Percentiles rank a stretch among this genome's conserved stretches.
phyloP scores from a whole-genome alignment of 2,113 vertebrate genomes.

The Mastomys coucha region DNA sequence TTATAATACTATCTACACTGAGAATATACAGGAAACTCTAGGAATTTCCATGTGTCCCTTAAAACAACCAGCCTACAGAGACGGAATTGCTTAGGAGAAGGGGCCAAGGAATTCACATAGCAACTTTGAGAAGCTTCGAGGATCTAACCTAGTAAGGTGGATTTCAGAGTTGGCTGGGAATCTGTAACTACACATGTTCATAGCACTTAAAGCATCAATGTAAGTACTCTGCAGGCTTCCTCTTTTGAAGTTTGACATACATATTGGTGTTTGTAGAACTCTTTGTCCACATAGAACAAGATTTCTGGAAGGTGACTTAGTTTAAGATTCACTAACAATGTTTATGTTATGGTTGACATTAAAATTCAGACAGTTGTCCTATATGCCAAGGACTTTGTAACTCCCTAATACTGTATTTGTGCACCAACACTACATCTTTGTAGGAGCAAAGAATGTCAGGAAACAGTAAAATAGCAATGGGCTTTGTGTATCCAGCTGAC shows the following conservation, averaged over 20 bases:
- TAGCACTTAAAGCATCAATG: not conserved
- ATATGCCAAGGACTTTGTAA: not conserved
- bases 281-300: not conserved
- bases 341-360: not conserved
- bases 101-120: not conserved
- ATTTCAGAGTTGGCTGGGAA: conserved; percentile 24
- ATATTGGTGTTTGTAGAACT: not conserved
- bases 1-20: not conserved
- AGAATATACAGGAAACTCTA: not conserved
- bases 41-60: too few species aligned
- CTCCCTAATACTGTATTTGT: not conserved
- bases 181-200: not conserved
- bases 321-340: not conserved
- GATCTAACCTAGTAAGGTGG: not conserved
- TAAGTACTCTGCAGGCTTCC: not conserved
- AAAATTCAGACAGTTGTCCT: not conserved
- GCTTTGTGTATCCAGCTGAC: not conserved
- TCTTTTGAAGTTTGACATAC: conserved; percentile 28
- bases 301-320: not conserved
- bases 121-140: not conserved
- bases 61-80: not conserved
- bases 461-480: not conserved
- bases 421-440: not conserved
- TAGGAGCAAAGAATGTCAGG: not conserved
- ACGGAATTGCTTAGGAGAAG: not conserved